These are phyloP conservation scores for Etheostoma perlongum DNA, from an alignment of 2,797 vertebrate genomes.

Conservation along the genomic window DNA sequence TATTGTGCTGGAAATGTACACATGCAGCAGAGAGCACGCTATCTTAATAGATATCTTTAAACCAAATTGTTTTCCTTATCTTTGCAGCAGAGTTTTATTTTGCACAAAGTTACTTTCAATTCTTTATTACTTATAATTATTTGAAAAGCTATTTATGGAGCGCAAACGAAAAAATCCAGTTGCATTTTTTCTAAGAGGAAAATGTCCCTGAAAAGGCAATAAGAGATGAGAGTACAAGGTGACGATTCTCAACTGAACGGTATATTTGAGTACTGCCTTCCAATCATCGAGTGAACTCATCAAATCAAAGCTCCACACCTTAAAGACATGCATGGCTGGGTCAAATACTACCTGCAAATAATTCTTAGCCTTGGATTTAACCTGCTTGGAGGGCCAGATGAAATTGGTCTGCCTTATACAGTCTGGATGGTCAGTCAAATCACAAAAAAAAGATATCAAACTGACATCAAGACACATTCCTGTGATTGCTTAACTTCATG, in stretches of 20 bases:
- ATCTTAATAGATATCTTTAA: constrained; percentile 58
- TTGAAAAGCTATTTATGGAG: constrained; percentile 17
- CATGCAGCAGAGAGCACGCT: neutral
- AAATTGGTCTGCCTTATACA: constrained; percentile 16
- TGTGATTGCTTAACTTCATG: constrained; percentile 43
- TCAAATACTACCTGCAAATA: constrained; percentile 27
- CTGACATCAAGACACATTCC: constrained; percentile 31
- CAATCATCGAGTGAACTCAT: constrained; percentile 30
- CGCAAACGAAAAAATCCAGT: constrained; percentile 3
- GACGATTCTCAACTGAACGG: constrained; percentile 8
- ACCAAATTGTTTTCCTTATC: constrained; percentile 58
- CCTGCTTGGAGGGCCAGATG: constrained; percentile 8
- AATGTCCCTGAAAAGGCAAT: neutral
- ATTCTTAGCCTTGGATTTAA: constrained; percentile 29
- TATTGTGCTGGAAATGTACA: constrained; percentile 22
- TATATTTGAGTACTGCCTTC: neutral
- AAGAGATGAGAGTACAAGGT: constrained; percentile 20
- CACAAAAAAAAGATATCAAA: constrained; percentile 19
- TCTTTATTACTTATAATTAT: constrained; percentile 30
- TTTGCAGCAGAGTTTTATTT: constrained; percentile 46
- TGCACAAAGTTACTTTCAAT: constrained; percentile 30
- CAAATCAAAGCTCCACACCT: constrained; percentile 38
- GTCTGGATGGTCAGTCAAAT: constrained; percentile 12
- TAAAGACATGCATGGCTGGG: constrained; percentile 31
- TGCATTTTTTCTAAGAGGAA: constrained; percentile 36